Evolutionary conservation across 2,113 vertebrate genomes (phyloP).

Genomic region (Scophthalmus maximus): DNA sequence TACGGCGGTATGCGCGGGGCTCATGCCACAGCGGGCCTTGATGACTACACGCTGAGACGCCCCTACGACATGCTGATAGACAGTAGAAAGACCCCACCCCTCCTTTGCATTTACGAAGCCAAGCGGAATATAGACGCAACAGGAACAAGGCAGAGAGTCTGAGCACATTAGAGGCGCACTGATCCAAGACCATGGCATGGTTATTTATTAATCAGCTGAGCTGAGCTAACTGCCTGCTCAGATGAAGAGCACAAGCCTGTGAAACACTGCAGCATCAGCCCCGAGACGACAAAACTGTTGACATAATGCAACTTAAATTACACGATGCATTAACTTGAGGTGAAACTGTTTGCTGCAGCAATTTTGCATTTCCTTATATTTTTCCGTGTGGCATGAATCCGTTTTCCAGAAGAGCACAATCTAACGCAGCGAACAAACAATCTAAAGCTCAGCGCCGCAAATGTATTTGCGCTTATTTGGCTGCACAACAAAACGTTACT

Average conservation of each 20-base stretch:
- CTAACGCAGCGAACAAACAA: slow-evolving; percentile 36
- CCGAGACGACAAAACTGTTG: slow-evolving; percentile 58
- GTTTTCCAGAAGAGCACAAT: slow-evolving; percentile 27
- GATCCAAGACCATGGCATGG: slow-evolving; percentile 74
- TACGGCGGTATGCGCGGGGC: slow-evolving; percentile 50
- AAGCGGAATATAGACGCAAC: slow-evolving; percentile 67
- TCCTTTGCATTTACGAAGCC: slow-evolving; percentile 59
- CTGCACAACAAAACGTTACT: slow-evolving; percentile 59
- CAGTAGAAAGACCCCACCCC: slow-evolving; percentile 56
- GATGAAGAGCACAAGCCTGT: slow-evolving; percentile 57
- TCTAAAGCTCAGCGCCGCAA: slow-evolving; percentile 47
- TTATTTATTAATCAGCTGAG: slow-evolving; percentile 84
- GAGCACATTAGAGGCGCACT: slow-evolving; percentile 76
- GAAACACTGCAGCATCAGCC: slow-evolving; percentile 59
- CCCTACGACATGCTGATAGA: slow-evolving; percentile 69
- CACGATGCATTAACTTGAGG: slow-evolving; percentile 16
- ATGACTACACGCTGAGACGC: slow-evolving; percentile 75
- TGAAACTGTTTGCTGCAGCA: background rate
- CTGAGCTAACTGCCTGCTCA: slow-evolving; percentile 78
- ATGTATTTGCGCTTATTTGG: slow-evolving; percentile 63
- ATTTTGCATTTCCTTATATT: slow-evolving; percentile 18
- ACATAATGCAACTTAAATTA: slow-evolving; percentile 45
- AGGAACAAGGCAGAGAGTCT: slow-evolving; percentile 74
- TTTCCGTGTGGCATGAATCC: no score
- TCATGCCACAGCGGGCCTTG: slow-evolving; percentile 71